Conservation (phyloP, 2,797 vertebrate genomes). For the Pipistrellus nathusii region DNA sequence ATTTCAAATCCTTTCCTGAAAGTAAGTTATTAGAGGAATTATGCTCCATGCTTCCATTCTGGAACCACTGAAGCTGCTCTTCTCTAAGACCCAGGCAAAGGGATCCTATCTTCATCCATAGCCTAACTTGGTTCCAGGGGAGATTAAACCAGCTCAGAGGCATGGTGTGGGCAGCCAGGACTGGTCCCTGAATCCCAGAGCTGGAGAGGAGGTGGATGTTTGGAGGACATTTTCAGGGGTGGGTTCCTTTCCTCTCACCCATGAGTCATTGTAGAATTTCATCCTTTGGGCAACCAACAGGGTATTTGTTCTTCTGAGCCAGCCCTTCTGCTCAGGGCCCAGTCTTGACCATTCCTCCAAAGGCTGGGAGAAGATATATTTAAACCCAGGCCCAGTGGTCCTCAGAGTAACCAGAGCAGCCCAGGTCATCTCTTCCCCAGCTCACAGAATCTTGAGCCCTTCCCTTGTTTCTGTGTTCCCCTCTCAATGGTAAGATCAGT, state of each 20-base stretch:
- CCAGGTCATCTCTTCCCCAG: background rate
- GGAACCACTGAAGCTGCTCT: background rate
- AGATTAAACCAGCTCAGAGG: background rate
- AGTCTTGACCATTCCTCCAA: background rate
- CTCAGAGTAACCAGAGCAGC: background rate
- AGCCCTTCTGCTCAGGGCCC: background rate
- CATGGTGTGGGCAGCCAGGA: background rate
- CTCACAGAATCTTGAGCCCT: background rate
- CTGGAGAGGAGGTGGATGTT: background rate
- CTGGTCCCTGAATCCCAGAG: background rate
- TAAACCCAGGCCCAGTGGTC: background rate
- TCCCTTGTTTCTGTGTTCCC: background rate
- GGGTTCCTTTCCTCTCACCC: background rate
- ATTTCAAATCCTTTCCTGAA: constrained; percentile 22
- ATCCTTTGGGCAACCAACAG: background rate
- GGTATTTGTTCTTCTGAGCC: background rate
- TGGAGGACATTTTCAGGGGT: background rate
- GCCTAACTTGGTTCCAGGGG: background rate
- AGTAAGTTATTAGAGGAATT: background rate
- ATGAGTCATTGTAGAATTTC: background rate
- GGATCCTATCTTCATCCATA: background rate
- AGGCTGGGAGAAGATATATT: background rate
- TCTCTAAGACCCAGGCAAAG: background rate
- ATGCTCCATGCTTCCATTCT: background rate
- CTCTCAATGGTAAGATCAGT: background rate